These are phyloP conservation scores for Premnoplex brunnescens DNA, from an alignment of 2,797 vertebrate genomes.

Conservation along the genomic window DNA sequence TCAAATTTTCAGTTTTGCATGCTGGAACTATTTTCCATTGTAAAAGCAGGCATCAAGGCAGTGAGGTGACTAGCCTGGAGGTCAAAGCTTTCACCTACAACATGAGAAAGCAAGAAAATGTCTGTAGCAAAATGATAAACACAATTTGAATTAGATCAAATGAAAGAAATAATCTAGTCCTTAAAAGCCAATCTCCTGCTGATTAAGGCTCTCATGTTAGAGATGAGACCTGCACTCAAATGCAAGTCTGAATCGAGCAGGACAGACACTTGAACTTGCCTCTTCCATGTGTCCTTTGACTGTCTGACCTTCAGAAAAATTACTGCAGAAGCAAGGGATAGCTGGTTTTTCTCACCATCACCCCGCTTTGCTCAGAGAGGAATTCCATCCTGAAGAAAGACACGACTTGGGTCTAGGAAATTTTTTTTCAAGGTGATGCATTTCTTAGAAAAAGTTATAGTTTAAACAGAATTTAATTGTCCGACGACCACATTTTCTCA, in stretches of 20 bases:
- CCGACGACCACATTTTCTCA: neutral
- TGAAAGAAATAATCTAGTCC: neutral
- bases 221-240: neutral
- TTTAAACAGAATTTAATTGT: neutral
- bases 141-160: neutral
- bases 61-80: neutral
- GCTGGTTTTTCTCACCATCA: neutral
- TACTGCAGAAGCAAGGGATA: neutral
- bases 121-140: neutral
- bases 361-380: neutral
- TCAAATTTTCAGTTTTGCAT: neutral
- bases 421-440: neutral
- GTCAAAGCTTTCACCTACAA: neutral
- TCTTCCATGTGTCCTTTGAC: fast-evolving
- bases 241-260: neutral
- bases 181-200: neutral
- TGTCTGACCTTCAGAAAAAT: neutral
- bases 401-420: neutral
- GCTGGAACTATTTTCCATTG: neutral
- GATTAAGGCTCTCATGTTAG: neutral
- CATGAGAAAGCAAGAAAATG: neutral
- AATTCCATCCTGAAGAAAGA: neutral
- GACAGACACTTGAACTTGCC: neutral
- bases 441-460: neutral
- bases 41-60: neutral